A percentile compares a stretch with the other conserved stretches of the same genome.
These are phyloP conservation scores for Apamea sordens DNA, from an alignment of 2,888 invertebrate species.

Conservation along the genomic window DNA sequence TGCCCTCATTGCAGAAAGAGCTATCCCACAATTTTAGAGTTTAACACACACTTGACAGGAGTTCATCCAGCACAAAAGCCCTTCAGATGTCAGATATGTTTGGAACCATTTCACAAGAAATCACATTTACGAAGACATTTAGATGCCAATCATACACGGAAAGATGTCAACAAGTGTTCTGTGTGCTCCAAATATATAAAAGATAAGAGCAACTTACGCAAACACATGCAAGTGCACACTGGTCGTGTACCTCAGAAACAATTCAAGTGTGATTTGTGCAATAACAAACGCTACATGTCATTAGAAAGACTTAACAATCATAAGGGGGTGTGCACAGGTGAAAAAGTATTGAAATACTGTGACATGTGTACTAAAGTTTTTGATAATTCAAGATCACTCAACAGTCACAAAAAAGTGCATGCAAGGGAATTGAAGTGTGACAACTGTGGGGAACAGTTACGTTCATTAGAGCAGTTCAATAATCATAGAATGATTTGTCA, in stretches of 20 bases:
- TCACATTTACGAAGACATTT: constrained; percentile 88
- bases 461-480: constrained; percentile 88
- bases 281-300: constrained; percentile 90
- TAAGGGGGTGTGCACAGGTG: constrained; percentile 89
- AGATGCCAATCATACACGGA: constrained; percentile 87
- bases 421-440: constrained; percentile 89
- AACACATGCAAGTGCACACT: constrained; percentile 90
- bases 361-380: constrained; percentile 90
- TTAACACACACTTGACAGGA: constrained; percentile 88
- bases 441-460: constrained; percentile 88
- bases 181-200: constrained; percentile 90
- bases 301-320: constrained; percentile 89
- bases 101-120: constrained; percentile 89
- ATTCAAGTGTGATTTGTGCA: constrained; percentile 89
- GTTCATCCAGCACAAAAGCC: constrained; percentile 89
- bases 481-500: constrained; percentile 89
- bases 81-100: constrained; percentile 89
- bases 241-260: constrained; percentile 89
- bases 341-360: constrained; percentile 88
- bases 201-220: constrained; percentile 89
- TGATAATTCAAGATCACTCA: constrained; percentile 89
- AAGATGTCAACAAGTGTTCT: constrained; percentile 90
- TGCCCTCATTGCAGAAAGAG: constrained; percentile 90
- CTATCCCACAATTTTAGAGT: constrained; percentile 89
- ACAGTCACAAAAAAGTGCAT: constrained; percentile 90